A percentile compares a stretch with the other conserved stretches of the same genome.
phyloP scores from a whole-genome alignment of 2,113 vertebrate genomes.

The Dissostichus mawsoni region DNA sequence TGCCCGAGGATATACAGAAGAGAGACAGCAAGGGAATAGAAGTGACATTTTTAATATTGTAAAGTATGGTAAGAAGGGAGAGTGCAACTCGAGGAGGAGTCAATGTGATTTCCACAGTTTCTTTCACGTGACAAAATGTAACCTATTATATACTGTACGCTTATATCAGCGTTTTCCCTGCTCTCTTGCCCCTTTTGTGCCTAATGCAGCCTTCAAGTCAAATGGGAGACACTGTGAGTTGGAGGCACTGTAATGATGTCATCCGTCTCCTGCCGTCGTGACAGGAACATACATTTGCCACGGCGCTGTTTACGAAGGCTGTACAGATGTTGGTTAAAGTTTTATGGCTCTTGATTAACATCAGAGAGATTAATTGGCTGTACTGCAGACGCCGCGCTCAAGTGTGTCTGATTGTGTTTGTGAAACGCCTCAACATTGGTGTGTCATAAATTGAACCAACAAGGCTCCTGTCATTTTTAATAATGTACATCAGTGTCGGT shows the following conservation, averaged over 20 bases:
- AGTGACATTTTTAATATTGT: conserved; percentile 28
- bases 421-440: conserved; percentile 34
- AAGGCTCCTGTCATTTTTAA: conserved; percentile 70
- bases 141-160: conserved; percentile 5
- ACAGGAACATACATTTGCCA: conserved; percentile 44
- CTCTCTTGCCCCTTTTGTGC: conserved; percentile 13
- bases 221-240: conserved; percentile 52
- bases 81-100: neutral
- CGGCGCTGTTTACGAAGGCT: conserved; percentile 48
- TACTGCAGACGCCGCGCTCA: conserved; percentile 3
- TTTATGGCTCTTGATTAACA: conserved; percentile 65
- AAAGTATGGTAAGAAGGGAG: conserved; percentile 10
- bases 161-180: neutral
- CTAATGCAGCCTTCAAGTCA: conserved; percentile 66
- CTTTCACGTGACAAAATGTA: conserved; percentile 45
- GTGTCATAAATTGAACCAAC: conserved; percentile 64
- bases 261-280: conserved; percentile 62
- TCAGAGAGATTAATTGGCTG: conserved; percentile 46
- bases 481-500: conserved; percentile 48
- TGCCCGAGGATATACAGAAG: conserved; percentile 43
- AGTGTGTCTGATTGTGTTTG: conserved; percentile 43
- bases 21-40: conserved; percentile 30
- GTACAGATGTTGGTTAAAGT: conserved; percentile 73
- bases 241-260: conserved; percentile 55
- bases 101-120: conserved; percentile 18